Conservation (phyloP, 2,113 vertebrate genomes). For the Sinosuthora webbiana region DNA sequence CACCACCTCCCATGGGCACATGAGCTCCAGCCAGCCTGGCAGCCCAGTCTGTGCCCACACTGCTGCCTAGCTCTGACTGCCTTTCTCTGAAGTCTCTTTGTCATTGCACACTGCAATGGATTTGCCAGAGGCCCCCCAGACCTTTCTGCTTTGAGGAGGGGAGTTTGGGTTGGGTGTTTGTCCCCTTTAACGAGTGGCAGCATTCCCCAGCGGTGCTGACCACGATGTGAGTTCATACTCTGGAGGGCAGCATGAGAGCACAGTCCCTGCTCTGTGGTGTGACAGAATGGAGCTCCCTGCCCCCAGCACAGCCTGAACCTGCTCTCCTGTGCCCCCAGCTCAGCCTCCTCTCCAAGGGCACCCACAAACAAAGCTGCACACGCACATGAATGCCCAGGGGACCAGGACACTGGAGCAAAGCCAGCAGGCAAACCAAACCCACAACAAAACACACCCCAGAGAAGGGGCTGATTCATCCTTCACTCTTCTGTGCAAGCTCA, state of each 20-base stretch:
- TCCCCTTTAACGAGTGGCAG: not conserved
- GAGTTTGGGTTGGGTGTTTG: not conserved
- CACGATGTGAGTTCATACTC: not conserved
- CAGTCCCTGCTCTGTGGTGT: not conserved
- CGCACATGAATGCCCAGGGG: not conserved
- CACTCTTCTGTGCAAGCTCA: not conserved
- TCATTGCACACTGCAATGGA: not conserved
- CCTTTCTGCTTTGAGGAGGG: not conserved
- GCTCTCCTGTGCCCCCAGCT: not conserved
- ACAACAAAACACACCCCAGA: not conserved
- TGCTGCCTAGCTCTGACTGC: not conserved
- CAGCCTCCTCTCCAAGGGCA: not conserved
- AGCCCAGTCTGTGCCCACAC: not conserved
- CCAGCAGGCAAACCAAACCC: not conserved
- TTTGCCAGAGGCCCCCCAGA: not conserved
- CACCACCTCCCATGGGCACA: not conserved
- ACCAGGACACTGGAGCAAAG: not conserved
- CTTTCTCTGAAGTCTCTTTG: not conserved
- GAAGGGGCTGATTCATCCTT: not conserved
- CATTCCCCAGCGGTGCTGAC: not conserved
- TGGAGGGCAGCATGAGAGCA: conserved; percentile 56
- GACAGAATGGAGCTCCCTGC: not conserved
- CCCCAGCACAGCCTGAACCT: not conserved
- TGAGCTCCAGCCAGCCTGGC: not conserved
- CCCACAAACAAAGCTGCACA: not conserved